Conservation (phyloP, 2,113 vertebrate species). For the Bambusicola thoracicus region DNA sequence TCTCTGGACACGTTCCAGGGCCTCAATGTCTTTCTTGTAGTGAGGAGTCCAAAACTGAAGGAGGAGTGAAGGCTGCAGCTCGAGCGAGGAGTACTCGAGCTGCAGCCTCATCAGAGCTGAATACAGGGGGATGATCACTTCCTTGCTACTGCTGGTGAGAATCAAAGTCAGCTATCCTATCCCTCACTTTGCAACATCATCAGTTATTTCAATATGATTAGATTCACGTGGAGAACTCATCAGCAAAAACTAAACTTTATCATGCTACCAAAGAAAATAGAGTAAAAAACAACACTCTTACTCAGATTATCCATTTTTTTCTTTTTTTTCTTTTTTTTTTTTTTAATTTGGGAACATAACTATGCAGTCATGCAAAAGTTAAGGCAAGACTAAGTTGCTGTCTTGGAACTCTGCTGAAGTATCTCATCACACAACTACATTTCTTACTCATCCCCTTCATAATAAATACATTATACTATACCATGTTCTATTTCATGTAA, state of each 20-base stretch:
- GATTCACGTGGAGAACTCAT: background rate
- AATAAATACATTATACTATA: background rate
- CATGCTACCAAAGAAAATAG: background rate
- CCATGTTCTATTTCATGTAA: background rate
- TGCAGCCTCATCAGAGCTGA: too few species aligned
- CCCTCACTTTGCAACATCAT: background rate
- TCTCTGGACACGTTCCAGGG: too few species aligned
- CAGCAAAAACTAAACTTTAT: background rate
- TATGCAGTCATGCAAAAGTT: background rate
- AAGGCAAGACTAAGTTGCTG: background rate
- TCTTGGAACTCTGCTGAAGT: background rate
- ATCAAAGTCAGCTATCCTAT: background rate
- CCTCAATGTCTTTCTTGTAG: too few species aligned
- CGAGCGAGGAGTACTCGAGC: too few species aligned
- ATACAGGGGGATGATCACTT: too few species aligned
- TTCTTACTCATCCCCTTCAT: background rate
- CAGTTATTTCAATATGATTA: background rate
- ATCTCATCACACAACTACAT: background rate
- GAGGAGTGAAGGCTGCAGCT: too few species aligned
- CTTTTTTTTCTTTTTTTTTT: background rate
- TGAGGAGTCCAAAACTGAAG: too few species aligned
- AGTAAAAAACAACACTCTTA: background rate
- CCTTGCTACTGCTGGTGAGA: background rate
- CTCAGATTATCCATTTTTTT: background rate
- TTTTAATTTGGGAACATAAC: background rate